A percentile compares a stretch with the other conserved stretches of the same genome.
Evolutionary conservation across 2,888 invertebrate species (phyloP).

Genomic region (Ctenicera cuprea): DNA sequence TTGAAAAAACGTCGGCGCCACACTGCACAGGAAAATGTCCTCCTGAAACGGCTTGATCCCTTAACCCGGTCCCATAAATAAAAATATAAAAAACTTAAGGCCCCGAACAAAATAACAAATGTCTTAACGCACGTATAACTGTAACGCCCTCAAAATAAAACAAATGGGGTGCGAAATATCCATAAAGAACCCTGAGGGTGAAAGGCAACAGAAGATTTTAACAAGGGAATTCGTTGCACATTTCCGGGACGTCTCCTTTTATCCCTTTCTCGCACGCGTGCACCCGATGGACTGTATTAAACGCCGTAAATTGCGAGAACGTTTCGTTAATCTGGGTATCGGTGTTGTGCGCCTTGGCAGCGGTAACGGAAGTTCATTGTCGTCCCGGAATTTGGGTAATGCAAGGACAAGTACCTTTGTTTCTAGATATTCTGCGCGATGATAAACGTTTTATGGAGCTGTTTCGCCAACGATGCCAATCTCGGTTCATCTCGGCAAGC

Average conservation of each 20-base stretch:
- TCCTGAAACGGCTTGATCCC: constrained; percentile 37
- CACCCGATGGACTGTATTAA: constrained; percentile 12
- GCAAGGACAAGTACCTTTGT: neutral
- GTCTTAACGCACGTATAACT: constrained; percentile 42
- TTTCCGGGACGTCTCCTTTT: constrained; percentile 12
- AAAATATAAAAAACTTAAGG: constrained; percentile 48
- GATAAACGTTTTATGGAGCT: constrained; percentile 9
- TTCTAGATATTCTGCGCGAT: neutral
- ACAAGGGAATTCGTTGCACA: constrained; percentile 16
- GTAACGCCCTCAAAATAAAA: constrained; percentile 44
- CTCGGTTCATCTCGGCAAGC: constrained; percentile 5
- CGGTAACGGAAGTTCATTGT: neutral
- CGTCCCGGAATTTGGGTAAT: constrained; percentile 7
- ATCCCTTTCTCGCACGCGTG: constrained; percentile 3
- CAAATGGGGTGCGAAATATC: constrained; percentile 43
- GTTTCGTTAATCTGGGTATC: neutral
- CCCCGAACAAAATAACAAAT: constrained; percentile 45
- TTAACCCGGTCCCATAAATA: constrained; percentile 44
- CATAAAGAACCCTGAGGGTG: constrained; percentile 36
- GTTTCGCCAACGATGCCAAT: constrained; percentile 21
- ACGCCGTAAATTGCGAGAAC: neutral
- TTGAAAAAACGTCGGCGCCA: constrained; percentile 13
- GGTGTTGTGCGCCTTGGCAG: neutral
- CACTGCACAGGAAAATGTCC: constrained; percentile 3
- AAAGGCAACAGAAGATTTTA: constrained; percentile 18